Base-by-base conservation (phyloP, 92 coral and sea anemone species). In the Epizoanthus ramosus region DNA sequence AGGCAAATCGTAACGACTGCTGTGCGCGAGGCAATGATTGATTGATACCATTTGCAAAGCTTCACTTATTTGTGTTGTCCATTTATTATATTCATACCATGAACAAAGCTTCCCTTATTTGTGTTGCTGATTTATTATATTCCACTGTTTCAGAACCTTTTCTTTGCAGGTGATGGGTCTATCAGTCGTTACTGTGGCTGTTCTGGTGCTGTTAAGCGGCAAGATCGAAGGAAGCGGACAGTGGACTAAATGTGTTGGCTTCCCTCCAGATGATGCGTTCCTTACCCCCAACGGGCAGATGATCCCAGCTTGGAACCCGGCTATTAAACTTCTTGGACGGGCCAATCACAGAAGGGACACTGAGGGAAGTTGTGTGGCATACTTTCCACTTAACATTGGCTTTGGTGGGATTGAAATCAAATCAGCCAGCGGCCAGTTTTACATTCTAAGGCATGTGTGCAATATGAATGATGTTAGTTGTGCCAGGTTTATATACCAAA, bases 231-330 rank as follows among this genome's bases (percentile, higher is more conserved):
- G 67, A 25, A 61, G 28, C 15, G 67, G 67, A 4, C 67, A 61
- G 67, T 61, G 67, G 67, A 61, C 13, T 25, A 61, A 61, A 21
- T 61, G 28, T 19, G 67, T 61, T 61, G 67, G 67, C 14, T 61
- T 6, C 67, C 67, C 67, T 8, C 28, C 67, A 5, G 67, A 19
- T 2, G 67, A 61, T 23, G 23, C 35, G 67, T 61, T 61, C 13
- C 19, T 61, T 12, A 35, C 33, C 67, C 67, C 67, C 67, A 61
- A 61, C 15, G 8, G 67, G 33, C 14, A 61, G 13, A 61, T 61
- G 67, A 61, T 61, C 28, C 67, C 67, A 18, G 67, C 67, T 25
- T 61, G 67, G 35, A 61, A 25, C 67, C 1, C 23, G 13, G 23
- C 22, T 23, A 25, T 6, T 7, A 47, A 25, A n/a, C 28, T 9